Evolutionary conservation across 2,113 vertebrate genomes (phyloP).

Genomic region (Catharus minimus): DNA sequence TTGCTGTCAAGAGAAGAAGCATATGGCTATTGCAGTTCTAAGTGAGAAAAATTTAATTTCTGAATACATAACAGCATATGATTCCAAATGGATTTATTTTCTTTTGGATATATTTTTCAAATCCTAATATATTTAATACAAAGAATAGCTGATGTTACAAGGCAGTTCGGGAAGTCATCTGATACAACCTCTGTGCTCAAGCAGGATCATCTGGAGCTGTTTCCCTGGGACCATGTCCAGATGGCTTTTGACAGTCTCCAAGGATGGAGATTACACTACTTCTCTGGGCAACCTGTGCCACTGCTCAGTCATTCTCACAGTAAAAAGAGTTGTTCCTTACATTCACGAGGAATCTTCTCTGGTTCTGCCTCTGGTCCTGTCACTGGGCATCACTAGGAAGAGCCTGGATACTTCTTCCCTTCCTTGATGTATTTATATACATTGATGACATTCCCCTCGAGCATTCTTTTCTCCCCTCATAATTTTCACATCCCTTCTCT

Average conservation of each 20-base stretch:
- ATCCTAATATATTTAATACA: not conserved
- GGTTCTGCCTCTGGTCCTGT: not conserved
- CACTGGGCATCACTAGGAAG: not conserved
- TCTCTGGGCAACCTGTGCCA: not conserved
- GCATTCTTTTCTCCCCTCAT: not conserved
- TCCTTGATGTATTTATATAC: not conserved
- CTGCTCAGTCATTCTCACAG: not conserved
- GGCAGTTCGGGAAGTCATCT: not conserved
- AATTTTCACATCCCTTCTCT: not conserved
- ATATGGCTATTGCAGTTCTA: not conserved
- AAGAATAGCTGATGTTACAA: not conserved
- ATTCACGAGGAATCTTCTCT: not conserved
- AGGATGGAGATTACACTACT: not conserved
- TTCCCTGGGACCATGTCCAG: not conserved
- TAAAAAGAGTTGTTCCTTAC: not conserved
- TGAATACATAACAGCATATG: not conserved
- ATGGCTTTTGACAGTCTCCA: not conserved
- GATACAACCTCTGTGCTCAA: not conserved
- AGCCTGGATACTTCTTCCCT: not conserved
- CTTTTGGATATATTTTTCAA: not conserved
- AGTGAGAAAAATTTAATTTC: not conserved
- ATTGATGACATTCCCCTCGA: too few relatives aligned
- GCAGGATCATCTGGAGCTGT: not conserved
- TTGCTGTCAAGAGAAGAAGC: not conserved
- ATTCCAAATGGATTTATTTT: not conserved